Percentiles rank a stretch among this genome's conserved stretches.
Evolutionary conservation across 2,797 vertebrate species (phyloP).

Genomic region (Denticeps clupeoides): DNA sequence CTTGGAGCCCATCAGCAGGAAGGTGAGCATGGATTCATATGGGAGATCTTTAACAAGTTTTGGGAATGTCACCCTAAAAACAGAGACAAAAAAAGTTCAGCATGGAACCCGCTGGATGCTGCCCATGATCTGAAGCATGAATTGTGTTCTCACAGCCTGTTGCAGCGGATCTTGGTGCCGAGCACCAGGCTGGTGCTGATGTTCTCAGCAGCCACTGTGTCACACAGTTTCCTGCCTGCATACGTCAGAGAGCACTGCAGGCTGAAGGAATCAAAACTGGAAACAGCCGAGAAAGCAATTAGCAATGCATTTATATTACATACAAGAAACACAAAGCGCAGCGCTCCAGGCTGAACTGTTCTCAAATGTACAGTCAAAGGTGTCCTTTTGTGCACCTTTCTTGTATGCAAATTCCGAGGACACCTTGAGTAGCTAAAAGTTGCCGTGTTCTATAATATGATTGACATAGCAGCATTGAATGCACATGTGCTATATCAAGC

Average conservation of each 20-base stretch:
- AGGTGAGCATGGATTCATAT: conserved; percentile 53
- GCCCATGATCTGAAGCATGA: background rate
- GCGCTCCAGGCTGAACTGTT: too few species aligned
- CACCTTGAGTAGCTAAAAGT: too few species aligned
- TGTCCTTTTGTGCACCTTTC: too few species aligned
- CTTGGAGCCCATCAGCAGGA: conserved; percentile 48
- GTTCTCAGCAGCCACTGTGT: conserved; percentile 45
- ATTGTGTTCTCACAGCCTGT: conserved; percentile 45
- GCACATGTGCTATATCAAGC: too few species aligned
- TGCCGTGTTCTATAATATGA: too few species aligned
- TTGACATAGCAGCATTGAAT: too few species aligned
- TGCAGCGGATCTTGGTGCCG: conserved; percentile 49
- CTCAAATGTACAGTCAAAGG: too few species aligned
- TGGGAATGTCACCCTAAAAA: conserved; percentile 53
- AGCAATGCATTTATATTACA: background rate
- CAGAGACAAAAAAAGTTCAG: conserved; percentile 2
- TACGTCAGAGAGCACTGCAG: conserved; percentile 48
- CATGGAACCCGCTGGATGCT: conserved; percentile 12
- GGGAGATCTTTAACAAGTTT: conserved; percentile 44
- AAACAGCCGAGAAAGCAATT: conserved; percentile 9
- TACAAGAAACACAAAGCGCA: background rate
- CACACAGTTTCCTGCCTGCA: conserved; percentile 37
- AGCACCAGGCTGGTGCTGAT: conserved; percentile 48
- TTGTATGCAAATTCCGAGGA: too few species aligned
- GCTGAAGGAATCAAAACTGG: conserved; percentile 53